These are phyloP conservation scores for Diplazon laetatorius DNA, from an alignment of 2,888 invertebrate species.

Conservation along the genomic window DNA sequence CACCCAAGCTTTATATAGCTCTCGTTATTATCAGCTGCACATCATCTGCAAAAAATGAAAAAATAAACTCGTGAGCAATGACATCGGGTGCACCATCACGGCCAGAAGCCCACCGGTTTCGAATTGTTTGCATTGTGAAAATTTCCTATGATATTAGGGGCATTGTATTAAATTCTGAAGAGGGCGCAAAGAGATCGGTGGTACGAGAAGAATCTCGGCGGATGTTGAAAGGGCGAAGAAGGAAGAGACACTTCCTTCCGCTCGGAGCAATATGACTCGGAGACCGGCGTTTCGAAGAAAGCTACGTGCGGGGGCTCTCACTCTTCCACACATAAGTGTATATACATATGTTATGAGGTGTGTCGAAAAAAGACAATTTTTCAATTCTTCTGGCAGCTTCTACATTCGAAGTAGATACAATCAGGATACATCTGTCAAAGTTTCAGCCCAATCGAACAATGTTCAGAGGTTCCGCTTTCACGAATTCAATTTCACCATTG, in stretches of 20 bases:
- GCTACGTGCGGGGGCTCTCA: constrained; percentile 52
- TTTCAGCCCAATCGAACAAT: too few relatives aligned
- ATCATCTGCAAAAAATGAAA: too few relatives aligned
- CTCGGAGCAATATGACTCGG: constrained; percentile 64
- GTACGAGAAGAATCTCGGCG: constrained; percentile 54
- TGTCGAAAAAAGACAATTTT: too few relatives aligned
- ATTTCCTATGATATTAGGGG: constrained; percentile 77
- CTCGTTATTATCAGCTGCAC: constrained; percentile 6
- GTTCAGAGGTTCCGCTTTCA: too few relatives aligned
- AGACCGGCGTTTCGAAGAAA: constrained; percentile 42
- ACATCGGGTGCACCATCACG: constrained; percentile 16
- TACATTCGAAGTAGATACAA: too few relatives aligned
- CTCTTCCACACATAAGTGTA: constrained; percentile 15
- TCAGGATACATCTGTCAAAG: too few relatives aligned
- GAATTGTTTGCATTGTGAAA: constrained; percentile 78
- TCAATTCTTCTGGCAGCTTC: too few relatives aligned
- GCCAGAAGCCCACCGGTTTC: constrained; percentile 63
- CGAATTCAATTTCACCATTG: too few relatives aligned
- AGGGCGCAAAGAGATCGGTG: constrained; percentile 66
- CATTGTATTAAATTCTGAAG: constrained; percentile 79
- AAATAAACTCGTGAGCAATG: neutral
- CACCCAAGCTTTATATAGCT: neutral
- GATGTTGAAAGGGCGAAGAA: constrained; percentile 60
- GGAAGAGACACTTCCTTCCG: constrained; percentile 69
- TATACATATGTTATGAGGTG: too few relatives aligned